Conservation (phyloP, 2,797 vertebrate species). For the Atherinosoma microstoma region DNA sequence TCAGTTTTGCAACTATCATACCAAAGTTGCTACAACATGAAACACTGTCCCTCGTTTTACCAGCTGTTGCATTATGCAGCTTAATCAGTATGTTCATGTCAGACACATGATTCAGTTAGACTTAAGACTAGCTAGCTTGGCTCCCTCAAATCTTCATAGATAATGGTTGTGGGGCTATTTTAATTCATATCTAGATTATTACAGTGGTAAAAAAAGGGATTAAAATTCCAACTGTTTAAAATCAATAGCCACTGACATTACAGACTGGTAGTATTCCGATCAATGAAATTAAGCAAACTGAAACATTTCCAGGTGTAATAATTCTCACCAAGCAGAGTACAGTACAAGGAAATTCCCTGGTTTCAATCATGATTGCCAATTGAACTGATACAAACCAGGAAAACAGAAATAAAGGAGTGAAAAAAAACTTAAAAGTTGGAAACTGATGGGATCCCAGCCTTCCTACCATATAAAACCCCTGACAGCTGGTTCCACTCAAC, state of each 20-base stretch:
- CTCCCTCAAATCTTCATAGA: neutral
- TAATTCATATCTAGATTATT: no score
- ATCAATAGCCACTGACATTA: neutral
- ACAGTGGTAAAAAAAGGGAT: neutral
- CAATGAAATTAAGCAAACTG: neutral
- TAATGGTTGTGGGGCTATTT: neutral
- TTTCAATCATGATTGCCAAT: constrained; percentile 19
- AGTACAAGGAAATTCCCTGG: neutral
- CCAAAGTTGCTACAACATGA: neutral
- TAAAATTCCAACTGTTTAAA: neutral
- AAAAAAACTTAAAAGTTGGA: constrained; percentile 35
- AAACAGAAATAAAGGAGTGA: constrained; percentile 24
- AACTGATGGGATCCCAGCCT: constrained; percentile 17
- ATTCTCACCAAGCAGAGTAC: neutral
- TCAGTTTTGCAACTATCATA: neutral
- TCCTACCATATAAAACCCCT: constrained; percentile 37
- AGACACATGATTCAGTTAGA: neutral
- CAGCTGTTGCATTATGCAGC: no score
- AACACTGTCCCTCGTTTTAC: neutral
- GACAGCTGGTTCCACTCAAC: constrained; percentile 70
- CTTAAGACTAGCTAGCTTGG: neutral
- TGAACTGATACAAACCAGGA: constrained; percentile 12
- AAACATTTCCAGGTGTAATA: neutral
- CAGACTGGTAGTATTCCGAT: neutral
- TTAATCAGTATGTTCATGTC: no score